Evolutionary conservation across 2,113 vertebrate genomes (phyloP), one percentile per base, ranked within the genome.

Genomic region (human): DNA sequence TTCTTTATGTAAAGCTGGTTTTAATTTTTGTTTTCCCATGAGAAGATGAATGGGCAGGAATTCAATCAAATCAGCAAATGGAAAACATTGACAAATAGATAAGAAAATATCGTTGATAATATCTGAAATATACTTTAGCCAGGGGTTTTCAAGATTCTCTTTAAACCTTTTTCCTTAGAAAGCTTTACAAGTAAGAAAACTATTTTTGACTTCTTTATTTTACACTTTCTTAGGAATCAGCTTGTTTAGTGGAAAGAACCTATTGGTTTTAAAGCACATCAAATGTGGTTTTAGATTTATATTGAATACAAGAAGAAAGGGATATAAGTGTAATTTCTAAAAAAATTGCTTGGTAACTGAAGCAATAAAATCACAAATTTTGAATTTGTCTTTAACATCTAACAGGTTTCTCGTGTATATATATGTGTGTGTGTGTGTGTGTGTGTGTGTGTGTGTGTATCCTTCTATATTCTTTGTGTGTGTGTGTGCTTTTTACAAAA

Each of bases 101-200:
- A 72, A 83, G 27, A 30, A 12, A 57, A 30, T 45, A 50, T 70
- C 27, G 30, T 73, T 32, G 76, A 61, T 92, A 45, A 45, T 75
- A 88, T 38, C 32, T 80, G 68, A 83, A 92, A 83, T 92, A 52
- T 59, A 52, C 90, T 82, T 90, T 76, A 83, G 40, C 50, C 17
- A 23, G 11, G 43, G 23, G 2, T 70, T 96, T 93, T 89, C 18
- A 30, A 23, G 16, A 83, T 73, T 89, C 10, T 9, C 52, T 82
- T 48, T 89, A 16, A n/a, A 43, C 38, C 25, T 57, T 72, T 94
- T 93, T 66, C 10, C 18, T 27, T 59, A 48, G 12, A 50, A 10
- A 64, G 48, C 20, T 83, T 94, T 91, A 78, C 4, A 55, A 72
- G 35, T 70, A 50, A 91, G 32, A 72, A 57, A 89, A 23, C 6